A percentile compares a stretch with the other conserved stretches of the same genome.
Conservation (phyloP, 2,888 invertebrate species). For the Linnaemya vulpina region DNA sequence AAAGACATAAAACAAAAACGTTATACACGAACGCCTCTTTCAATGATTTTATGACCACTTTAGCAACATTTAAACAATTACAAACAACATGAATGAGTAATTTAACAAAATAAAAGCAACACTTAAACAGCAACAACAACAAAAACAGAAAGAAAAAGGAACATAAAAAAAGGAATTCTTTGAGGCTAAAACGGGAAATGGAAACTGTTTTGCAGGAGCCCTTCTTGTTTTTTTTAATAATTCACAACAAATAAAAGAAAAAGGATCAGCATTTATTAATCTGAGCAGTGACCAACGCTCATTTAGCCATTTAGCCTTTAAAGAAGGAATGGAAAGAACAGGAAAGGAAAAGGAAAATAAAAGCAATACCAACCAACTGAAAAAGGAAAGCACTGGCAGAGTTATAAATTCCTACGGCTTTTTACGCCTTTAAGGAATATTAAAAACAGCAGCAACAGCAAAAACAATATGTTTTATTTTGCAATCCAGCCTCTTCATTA, state of each 20-base stretch:
- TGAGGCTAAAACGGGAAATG: not conserved
- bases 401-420: conserved; percentile 49
- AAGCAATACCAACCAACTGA: not conserved
- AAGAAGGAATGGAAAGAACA: too few relatives aligned
- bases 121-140: too few relatives aligned
- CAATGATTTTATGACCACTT: conserved; percentile 69
- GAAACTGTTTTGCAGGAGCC: conserved; percentile 5
- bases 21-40: conserved; percentile 53
- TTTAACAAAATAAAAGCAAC: conserved; percentile 35
- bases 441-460: conserved; percentile 20
- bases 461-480: conserved; percentile 62
- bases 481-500: conserved; percentile 50
- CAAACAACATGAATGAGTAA: conserved; percentile 63
- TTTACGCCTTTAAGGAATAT: conserved; percentile 60
- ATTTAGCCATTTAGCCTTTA: conserved; percentile 62
- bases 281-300: conserved; percentile 67
- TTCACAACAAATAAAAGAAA: conserved; percentile 9
- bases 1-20: conserved; percentile 40
- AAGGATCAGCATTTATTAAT: conserved; percentile 68
- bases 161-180: not conserved
- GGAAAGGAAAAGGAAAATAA: not conserved
- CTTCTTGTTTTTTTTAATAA: conserved; percentile 39
- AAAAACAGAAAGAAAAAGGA: too few relatives aligned
- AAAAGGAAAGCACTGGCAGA: conserved; percentile 16
- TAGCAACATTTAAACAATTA: conserved; percentile 69